Base-by-base conservation (phyloP, 2,888 invertebrate species). In the Palloptera scutellata region DNA sequence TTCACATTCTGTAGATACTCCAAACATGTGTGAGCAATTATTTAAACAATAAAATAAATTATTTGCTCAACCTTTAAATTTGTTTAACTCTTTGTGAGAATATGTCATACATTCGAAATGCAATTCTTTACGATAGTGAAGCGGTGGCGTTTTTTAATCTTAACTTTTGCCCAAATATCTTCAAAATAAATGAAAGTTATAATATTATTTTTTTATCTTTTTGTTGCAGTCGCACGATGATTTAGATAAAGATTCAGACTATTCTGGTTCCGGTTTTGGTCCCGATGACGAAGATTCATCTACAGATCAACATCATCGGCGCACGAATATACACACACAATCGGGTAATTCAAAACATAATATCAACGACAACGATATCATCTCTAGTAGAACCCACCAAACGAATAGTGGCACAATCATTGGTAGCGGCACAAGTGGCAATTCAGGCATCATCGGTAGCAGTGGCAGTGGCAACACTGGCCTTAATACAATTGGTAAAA, bases 231-330 rank as follows among this genome's bases (percentile, higher is more conserved):
- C 84, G 70, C 85, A 84, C 74, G 85, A 85, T 77, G 85, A 85
- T 84, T 75, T 85, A 88, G 81, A 89, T 67, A 85, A 90, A 85
- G 93, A 93, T 86, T 86, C 89, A 75, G 94, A 94, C 87, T 91
- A 92, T 81, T 94, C 94, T 81, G 94, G 94, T 78, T 94, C 93
- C 83, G 94, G 94, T 74, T 91, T 90, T 87, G 94, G 94, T 74
- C 91, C 92, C 72, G 92, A 92, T 87, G 94, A 93, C 88, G 94
- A 93, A 82, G 93, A 91, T 78, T 84, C 84, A 72, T 77, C 81
- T 68, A 82, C 82, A 70, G 80, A 79, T 69, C 78, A 78, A 74
- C 81, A 79, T 72, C 76, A 77, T 64, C 64, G 76, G 67, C 79
- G 80, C 60, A 75, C 75, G 58, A 74, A 73, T 66, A 75, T 75